These are phyloP conservation scores for Amphimedon queenslandica DNA, from an alignment of 37 sponge, comb jelly and placozoan genomes.

Conservation along the genomic window DNA sequence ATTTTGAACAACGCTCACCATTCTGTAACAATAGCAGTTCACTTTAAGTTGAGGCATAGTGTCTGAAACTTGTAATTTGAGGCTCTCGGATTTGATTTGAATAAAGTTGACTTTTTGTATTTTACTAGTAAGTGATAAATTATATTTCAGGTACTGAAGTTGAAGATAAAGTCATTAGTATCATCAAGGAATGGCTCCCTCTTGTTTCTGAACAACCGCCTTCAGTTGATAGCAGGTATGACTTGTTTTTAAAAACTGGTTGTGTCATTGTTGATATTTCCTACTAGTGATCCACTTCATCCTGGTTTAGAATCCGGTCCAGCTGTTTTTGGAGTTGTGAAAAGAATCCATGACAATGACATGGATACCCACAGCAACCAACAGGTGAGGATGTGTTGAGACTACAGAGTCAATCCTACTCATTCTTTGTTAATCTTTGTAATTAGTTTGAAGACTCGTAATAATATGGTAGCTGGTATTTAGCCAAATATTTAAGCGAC, in stretches of 20 bases:
- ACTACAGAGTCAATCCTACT: too few relatives aligned
- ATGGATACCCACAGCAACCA: constrained; percentile 44
- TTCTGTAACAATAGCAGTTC: too few relatives aligned
- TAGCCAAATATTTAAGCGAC: too few relatives aligned
- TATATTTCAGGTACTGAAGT: constrained; percentile 49
- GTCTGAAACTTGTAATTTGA: too few relatives aligned
- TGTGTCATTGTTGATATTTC: background rate
- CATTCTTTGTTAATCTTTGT: too few relatives aligned
- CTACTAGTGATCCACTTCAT: constrained; percentile 3
- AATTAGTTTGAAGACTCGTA: too few relatives aligned
- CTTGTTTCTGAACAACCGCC: constrained; percentile 42
- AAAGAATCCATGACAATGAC: constrained; percentile 27
- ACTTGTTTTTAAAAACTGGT: background rate
- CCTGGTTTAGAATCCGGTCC: constrained; percentile 61
- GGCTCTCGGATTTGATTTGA: too few relatives aligned
- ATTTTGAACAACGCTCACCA: too few relatives aligned
- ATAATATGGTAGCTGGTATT: too few relatives aligned
- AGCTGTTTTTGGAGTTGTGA: constrained; percentile 87
- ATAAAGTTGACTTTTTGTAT: too few relatives aligned
- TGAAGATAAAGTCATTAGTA: constrained; percentile 38
- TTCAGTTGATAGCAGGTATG: constrained; percentile 6
- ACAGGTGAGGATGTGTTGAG: constrained; percentile 12
- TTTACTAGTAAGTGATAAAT: background rate
- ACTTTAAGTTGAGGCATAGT: too few relatives aligned
- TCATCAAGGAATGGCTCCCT: constrained; percentile 41